Percentiles rank a stretch among this genome's conserved stretches.
These are phyloP conservation scores for Creontiades dilutus DNA, from an alignment of 2,888 invertebrate species.

Conservation along the genomic window DNA sequence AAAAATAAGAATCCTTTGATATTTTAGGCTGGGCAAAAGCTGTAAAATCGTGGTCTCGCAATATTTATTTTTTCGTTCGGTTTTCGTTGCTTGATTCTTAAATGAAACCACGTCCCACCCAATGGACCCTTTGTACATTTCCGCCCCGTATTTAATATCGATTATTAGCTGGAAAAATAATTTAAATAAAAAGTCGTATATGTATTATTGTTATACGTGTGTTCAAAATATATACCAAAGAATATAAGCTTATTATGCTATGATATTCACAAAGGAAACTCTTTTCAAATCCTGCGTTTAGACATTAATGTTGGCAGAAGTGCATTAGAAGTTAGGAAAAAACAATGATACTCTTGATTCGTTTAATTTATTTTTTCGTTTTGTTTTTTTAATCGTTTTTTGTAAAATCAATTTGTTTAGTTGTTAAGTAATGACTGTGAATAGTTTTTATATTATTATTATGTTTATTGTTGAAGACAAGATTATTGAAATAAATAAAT, in stretches of 20 bases:
- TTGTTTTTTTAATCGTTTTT: slow-evolving; percentile 30
- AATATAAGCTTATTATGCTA: slow-evolving; percentile 64
- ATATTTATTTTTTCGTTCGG: neutral
- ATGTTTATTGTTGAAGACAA: slow-evolving; percentile 73
- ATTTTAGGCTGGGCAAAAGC: neutral
- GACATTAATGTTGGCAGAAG: slow-evolving; percentile 40
- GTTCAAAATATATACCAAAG: slow-evolving; percentile 73
- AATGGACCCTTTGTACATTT: neutral
- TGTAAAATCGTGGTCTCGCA: neutral
- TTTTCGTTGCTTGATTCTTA: neutral
- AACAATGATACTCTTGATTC: slow-evolving; percentile 58
- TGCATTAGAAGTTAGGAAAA: slow-evolving; percentile 47
- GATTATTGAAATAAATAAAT: slow-evolving; percentile 63
- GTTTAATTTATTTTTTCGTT: slow-evolving; percentile 58
- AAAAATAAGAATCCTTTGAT: neutral
- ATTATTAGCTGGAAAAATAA: slow-evolving; percentile 39
- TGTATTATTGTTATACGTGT: slow-evolving; percentile 72
- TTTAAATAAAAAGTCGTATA: slow-evolving; percentile 64
- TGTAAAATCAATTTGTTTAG: slow-evolving; percentile 62
- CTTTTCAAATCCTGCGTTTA: slow-evolving; percentile 49
- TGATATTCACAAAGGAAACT: slow-evolving; percentile 51
- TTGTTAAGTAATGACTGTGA: slow-evolving; percentile 73
- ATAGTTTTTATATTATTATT: slow-evolving; percentile 74
- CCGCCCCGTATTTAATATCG: slow-evolving; percentile 40
- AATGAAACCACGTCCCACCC: neutral